Evolutionary conservation across 1,140 invertebrate species (phyloP).

Genomic region (Zaprionus davidi): DNA sequence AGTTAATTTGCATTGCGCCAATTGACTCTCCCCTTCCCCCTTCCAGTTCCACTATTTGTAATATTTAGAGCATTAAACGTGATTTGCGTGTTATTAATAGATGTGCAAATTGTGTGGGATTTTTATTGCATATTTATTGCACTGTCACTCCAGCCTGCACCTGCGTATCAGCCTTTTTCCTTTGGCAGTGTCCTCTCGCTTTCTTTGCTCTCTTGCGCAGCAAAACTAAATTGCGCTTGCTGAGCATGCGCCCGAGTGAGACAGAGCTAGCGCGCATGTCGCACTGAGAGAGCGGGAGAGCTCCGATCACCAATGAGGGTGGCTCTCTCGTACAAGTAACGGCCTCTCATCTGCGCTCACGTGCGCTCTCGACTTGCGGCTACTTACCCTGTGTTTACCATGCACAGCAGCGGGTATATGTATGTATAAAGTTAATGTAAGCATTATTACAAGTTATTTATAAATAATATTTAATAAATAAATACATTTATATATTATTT

Average conservation of each 20-base stretch:
- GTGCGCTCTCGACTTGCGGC: slow-evolving; percentile 26
- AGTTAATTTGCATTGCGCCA: slow-evolving; percentile 62
- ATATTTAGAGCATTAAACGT: slow-evolving; percentile 13
- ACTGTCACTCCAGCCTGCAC: neutral
- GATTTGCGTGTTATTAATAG: slow-evolving; percentile 44
- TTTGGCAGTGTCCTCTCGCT: neutral
- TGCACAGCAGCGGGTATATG: neutral
- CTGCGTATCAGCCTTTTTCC: slow-evolving; percentile 5
- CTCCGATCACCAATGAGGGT: slow-evolving; percentile 51
- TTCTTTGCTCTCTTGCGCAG: slow-evolving; percentile 16
- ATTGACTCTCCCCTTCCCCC: slow-evolving; percentile 27
- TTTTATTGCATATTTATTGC: neutral
- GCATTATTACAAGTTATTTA: neutral
- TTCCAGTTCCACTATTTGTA: neutral
- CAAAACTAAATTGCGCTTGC: slow-evolving; percentile 33
- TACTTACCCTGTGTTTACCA: slow-evolving; percentile 20
- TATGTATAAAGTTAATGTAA: neutral
- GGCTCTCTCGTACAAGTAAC: slow-evolving; percentile 27
- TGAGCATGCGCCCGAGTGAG: slow-evolving; percentile 5
- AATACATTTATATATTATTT: no score
- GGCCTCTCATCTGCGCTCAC: slow-evolving; percentile 35
- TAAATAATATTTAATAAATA: neutral
- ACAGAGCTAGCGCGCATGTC: slow-evolving; percentile 9
- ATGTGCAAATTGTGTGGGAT: neutral
- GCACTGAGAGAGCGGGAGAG: neutral